These are phyloP conservation scores for Micronisus gabar DNA, from an alignment of 2,113 vertebrate genomes.

Conservation along the genomic window DNA sequence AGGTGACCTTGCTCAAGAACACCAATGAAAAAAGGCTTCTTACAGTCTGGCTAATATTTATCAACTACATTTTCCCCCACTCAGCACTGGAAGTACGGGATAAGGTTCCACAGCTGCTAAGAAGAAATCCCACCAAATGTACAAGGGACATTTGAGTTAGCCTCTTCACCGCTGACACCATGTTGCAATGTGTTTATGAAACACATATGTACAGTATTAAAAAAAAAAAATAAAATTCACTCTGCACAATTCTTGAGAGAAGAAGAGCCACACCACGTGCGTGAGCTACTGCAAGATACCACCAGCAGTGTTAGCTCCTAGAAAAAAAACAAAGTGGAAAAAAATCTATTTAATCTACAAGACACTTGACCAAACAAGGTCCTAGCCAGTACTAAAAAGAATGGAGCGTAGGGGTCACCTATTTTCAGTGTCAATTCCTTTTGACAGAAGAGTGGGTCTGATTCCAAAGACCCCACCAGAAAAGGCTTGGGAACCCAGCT, in stretches of 20 bases:
- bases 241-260: not conserved
- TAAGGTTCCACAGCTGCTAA: not conserved
- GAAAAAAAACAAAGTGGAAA: not conserved
- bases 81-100: not conserved
- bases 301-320: not conserved
- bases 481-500: not conserved
- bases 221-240: not conserved
- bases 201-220: not conserved
- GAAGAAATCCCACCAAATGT: not conserved
- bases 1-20: not conserved
- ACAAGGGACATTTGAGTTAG: not conserved
- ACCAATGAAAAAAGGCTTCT: not conserved
- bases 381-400: not conserved
- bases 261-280: rapidly evolving
- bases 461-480: not conserved
- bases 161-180: not conserved
- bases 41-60: not conserved
- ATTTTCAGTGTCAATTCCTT: not conserved
- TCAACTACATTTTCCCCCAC: not conserved
- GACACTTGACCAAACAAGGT: not conserved
- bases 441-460: not conserved
- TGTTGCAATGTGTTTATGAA: not conserved
- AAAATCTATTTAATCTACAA: not conserved
- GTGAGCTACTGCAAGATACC: not conserved
- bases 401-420: not conserved